Conservation (phyloP, 2,113 vertebrate species). For the Calypte anna region DNA sequence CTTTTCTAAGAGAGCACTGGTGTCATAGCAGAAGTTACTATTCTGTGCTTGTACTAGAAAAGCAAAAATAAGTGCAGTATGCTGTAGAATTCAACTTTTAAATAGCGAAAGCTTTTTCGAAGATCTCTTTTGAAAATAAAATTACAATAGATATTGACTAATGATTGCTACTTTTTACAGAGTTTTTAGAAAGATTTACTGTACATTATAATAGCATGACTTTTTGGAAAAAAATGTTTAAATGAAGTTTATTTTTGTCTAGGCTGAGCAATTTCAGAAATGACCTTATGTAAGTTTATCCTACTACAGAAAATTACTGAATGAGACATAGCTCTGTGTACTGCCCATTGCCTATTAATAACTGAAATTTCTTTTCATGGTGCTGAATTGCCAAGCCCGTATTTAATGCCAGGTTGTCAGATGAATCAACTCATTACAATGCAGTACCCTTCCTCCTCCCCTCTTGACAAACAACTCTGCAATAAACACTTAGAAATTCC, state of each 20-base stretch:
- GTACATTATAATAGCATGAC: not conserved
- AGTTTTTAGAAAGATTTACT: not conserved
- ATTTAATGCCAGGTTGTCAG: not conserved
- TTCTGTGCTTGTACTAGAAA: not conserved
- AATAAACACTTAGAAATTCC: constrained; percentile 6
- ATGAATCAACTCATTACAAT: not conserved
- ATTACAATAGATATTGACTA: not conserved
- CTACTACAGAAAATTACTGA: not conserved
- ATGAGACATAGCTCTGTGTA: not conserved
- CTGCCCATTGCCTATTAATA: not conserved
- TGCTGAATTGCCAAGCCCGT: not conserved
- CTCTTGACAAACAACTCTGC: constrained; percentile 21
- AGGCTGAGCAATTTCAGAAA: not conserved
- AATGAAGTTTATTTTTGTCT: not conserved
- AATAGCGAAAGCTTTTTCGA: not conserved
- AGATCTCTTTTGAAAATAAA: not conserved
- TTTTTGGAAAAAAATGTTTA: not conserved
- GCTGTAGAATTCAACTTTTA: not conserved
- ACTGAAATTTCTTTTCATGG: not conserved
- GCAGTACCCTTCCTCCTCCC: not conserved
- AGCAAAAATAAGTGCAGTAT: not conserved
- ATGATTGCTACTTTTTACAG: not conserved
- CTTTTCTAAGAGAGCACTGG: not conserved
- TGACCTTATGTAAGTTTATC: rapidly evolving
- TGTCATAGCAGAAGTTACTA: not conserved